Conservation (phyloP, 2,888 invertebrate species). For the Penaeus monodon region DNA sequence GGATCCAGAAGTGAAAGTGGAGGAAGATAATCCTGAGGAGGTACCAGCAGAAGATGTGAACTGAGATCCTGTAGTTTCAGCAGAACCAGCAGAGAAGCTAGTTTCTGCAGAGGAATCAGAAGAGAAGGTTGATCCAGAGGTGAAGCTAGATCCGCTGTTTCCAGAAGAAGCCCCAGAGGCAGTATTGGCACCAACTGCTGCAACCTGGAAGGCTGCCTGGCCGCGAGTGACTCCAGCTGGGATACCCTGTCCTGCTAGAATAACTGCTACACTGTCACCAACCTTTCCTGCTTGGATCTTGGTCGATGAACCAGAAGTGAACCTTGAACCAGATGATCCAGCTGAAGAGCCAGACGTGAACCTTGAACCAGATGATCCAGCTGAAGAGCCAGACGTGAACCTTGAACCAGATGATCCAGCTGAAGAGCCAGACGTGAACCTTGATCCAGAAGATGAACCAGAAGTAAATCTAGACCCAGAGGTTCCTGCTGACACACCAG, state of each 20-base stretch:
- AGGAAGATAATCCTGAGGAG: neutral
- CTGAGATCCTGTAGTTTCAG: slow-evolving; percentile 3
- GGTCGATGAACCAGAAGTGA: neutral
- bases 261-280: too few relatives aligned
- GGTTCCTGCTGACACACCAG: neutral
- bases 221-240: too few relatives aligned
- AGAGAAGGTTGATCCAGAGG: too few relatives aligned
- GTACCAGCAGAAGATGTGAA: neutral
- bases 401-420: neutral
- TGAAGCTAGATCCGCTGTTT: too few relatives aligned
- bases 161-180: too few relatives aligned
- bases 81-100: neutral
- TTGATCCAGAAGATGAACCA: neutral
- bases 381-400: neutral
- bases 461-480: neutral
- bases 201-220: too few relatives aligned
- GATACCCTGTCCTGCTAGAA: too few relatives aligned
- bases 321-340: neutral
- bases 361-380: neutral
- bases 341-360: neutral
- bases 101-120: too few relatives aligned
- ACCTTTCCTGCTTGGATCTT: too few relatives aligned
- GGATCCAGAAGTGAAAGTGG: neutral
- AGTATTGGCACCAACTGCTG: too few relatives aligned
- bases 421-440: neutral